Conservation (phyloP, 2,113 vertebrate genomes). For the Conger conger region DNA sequence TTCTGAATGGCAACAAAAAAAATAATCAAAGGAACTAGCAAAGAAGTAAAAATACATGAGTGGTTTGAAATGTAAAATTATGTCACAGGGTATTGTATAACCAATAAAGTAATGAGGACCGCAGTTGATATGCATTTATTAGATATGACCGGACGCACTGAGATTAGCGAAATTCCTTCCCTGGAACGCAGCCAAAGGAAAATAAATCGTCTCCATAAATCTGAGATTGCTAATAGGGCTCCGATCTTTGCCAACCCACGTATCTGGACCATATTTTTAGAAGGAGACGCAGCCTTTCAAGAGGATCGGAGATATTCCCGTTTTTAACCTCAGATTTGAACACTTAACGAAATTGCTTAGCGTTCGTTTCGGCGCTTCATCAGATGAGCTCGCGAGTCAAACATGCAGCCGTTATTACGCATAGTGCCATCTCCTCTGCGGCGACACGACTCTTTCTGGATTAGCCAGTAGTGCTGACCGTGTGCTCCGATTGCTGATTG, state of each 20-base stretch:
- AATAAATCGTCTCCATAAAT: background rate
- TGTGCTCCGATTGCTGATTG: constrained; percentile 37
- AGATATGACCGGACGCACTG: background rate
- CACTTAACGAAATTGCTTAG: constrained; percentile 28
- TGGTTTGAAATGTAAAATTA: background rate
- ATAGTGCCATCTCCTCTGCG: constrained; percentile 1
- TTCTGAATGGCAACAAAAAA: too few species aligned
- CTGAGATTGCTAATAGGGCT: constrained; percentile 10
- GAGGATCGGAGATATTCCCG: background rate
- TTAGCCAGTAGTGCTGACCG: constrained; percentile 17
- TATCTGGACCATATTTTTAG: background rate
- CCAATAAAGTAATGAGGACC: too few species aligned
- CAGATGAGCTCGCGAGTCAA: background rate
- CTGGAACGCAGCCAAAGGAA: background rate
- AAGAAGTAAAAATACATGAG: background rate
- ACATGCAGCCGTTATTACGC: constrained; percentile 6
- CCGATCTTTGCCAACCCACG: background rate
- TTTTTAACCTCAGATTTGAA: constrained; percentile 4
- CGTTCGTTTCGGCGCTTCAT: background rate
- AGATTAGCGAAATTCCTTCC: background rate
- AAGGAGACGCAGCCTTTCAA: background rate
- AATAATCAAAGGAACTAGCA: background rate
- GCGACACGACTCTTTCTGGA: constrained; percentile 22
- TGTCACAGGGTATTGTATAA: too few species aligned
- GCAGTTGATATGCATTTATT: too few species aligned